Evolutionary conservation across 2,797 vertebrate species (phyloP).

Genomic region (Numenius phaeopus): DNA sequence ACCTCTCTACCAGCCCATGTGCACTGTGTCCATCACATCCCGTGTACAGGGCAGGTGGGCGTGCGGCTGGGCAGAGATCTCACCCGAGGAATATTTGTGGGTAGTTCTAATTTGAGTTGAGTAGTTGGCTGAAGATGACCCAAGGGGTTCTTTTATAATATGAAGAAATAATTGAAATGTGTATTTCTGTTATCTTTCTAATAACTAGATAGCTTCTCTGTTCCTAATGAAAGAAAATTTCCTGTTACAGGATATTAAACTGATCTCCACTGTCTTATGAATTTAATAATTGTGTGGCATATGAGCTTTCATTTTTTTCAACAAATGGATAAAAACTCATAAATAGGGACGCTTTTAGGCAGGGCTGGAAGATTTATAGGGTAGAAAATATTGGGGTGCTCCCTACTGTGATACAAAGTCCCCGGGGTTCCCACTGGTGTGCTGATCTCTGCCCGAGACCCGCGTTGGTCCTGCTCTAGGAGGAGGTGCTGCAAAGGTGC

Average conservation of each 20-base stretch:
- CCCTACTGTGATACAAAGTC: not conserved
- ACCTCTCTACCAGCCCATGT: not conserved
- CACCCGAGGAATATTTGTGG: not conserved
- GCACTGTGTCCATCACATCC: not conserved
- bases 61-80: not conserved
- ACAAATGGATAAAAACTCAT: not conserved
- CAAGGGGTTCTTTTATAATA: conserved; percentile 20
- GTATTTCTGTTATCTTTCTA: conserved; percentile 56
- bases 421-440: not conserved
- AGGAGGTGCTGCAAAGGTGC: not conserved
- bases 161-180: conserved; percentile 65
- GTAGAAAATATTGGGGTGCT: not conserved
- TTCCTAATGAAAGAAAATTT: conserved; percentile 44
- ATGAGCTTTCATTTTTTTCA: not conserved
- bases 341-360: not conserved
- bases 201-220: conserved; percentile 10
- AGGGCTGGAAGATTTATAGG: not conserved
- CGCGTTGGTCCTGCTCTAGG: not conserved
- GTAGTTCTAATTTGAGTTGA: conserved; percentile 26
- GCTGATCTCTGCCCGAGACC: not conserved
- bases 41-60: not conserved
- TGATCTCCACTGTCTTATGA: not conserved
- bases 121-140: conserved; percentile 9
- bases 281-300: conserved; percentile 13
- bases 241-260: conserved; percentile 49